Conservation (phyloP, 1,140 invertebrate genomes). For the Anadara kagoshimensis region DNA sequence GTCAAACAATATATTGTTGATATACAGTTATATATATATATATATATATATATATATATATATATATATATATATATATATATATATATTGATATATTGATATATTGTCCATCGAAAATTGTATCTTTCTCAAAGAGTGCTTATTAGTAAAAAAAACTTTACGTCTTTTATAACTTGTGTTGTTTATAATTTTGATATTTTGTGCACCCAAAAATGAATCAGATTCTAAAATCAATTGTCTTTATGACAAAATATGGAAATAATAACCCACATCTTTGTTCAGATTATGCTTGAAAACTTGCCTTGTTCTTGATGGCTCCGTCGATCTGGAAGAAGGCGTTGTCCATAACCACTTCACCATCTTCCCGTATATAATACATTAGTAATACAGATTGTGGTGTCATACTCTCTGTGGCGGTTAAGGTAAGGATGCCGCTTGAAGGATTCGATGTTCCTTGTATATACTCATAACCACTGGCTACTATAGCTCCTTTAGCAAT, state of each 20-base stretch:
- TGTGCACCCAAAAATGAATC: not conserved
- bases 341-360: slow-evolving; percentile 46
- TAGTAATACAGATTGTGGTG: slow-evolving; percentile 42
- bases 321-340: slow-evolving; percentile 38
- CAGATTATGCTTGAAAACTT: not conserved
- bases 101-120: not conserved
- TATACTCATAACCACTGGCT: too few species aligned
- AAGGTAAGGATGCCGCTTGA: too few species aligned
- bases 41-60: not conserved
- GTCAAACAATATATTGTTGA: not conserved
- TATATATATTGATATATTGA: not conserved
- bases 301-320: slow-evolving; percentile 44
- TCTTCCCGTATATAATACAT: slow-evolving; percentile 42
- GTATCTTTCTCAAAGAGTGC: not conserved
- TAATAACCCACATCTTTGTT: not conserved
- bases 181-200: not conserved
- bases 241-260: not conserved
- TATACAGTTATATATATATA: not conserved
- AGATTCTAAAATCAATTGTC: not conserved
- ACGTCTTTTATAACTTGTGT: not conserved
- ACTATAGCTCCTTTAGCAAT: too few species aligned
- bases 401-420: slow-evolving; percentile 11
- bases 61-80: too few species aligned
- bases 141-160: not conserved
- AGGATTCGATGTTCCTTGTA: too few species aligned